A percentile compares a stretch with the other conserved stretches of the same genome.
phyloP scores from a whole-genome alignment of 2,113 vertebrate genomes.

The Prolemur simus region DNA sequence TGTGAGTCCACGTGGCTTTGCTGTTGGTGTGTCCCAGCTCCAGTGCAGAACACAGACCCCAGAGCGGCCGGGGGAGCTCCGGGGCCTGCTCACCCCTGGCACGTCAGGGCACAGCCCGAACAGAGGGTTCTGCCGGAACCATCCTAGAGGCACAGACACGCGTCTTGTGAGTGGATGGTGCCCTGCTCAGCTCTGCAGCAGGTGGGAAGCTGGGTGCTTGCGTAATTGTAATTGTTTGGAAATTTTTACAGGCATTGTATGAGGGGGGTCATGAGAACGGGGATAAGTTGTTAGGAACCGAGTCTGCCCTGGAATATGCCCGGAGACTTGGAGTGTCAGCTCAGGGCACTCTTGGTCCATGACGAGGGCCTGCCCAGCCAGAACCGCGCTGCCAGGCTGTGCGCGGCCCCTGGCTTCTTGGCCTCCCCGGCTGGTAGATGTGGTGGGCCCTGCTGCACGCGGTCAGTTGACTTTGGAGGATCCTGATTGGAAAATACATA shows the following conservation, averaged over 20 bases:
- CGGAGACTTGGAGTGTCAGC: neutral
- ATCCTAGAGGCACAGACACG: rapidly evolving
- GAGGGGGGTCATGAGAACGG: rapidly evolving
- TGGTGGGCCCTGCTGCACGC: neutral
- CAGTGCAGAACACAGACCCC: neutral
- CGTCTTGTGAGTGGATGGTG: rapidly evolving
- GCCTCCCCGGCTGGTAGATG: neutral
- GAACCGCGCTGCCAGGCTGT: neutral
- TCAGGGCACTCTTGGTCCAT: neutral
- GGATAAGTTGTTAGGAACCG: neutral
- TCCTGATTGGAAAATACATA: neutral
- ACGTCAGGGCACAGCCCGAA: rapidly evolving
- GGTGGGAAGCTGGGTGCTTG: neutral
- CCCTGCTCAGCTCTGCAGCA: neutral
- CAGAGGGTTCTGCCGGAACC: neutral
- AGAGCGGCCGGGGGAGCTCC: rapidly evolving
- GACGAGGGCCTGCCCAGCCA: no score
- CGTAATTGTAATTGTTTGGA: neutral
- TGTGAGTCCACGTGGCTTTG: neutral
- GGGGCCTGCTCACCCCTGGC: neutral
- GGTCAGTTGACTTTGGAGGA: neutral
- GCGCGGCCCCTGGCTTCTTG: neutral
- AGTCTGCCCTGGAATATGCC: neutral
- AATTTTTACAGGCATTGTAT: neutral
- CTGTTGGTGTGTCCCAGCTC: neutral